Base-by-base conservation (phyloP, 2,113 vertebrate species). In the Ciconia boyciana region DNA sequence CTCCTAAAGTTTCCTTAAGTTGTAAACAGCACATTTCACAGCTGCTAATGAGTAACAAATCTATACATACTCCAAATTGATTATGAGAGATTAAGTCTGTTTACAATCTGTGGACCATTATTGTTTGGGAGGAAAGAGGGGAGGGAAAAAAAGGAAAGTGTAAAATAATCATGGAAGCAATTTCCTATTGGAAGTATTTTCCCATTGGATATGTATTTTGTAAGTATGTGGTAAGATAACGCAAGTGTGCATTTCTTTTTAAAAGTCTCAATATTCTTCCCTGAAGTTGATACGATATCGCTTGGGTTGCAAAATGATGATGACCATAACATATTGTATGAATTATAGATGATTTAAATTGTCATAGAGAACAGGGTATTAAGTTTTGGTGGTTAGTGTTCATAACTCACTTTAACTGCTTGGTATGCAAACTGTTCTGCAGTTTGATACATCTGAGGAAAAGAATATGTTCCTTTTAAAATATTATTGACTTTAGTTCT, bases 21-120 rank as follows among this genome's bases (percentile, higher is more conserved):
- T 89, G 48, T 62, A 82, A 91, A 69, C 57, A 76, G 52, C 64
- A 43, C 69, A 76, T 91, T 97, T 83, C 89, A 70, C 69, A 87
- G 60, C 93, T 93, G 81, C 61, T 95, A 79, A 71, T 86, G 85
- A 92, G 36, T 39, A 68, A 75, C 68, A 89, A 90, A 89, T 95
- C 55, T 87, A 83, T 87, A 55, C 52, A 34, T 82, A 29, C 32
- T 89, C 17, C 48, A 87, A 76, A 84, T 18, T 90, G 81, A 87
- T 96, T 93, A 91, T 94, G 83, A 94, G 72, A 74, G 49, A 83
- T 87, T 61, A 82, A 70, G 58, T 89, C 68, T 87, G 48, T 89
- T 94, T 87, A 44, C 74, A 84, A 16, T 93, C 66, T 87, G 49
- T 54, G 32, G 48, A 76, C 87, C 44, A 24, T 93, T 93, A 76